phyloP scores from a whole-genome alignment of 2,113 vertebrate genomes.

The Tauraco erythrolophus region DNA sequence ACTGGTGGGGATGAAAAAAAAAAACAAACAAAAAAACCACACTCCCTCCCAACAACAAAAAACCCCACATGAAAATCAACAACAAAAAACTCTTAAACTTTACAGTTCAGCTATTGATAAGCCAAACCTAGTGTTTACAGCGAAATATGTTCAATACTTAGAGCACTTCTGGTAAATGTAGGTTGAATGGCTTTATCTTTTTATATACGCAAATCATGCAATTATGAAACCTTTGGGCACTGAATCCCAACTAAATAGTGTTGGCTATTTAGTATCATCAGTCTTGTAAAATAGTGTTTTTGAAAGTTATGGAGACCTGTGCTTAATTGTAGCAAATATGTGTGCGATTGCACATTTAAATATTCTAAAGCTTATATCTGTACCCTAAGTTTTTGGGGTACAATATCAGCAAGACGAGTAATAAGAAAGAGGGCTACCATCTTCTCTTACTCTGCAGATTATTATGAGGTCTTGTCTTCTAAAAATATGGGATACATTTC shows the following conservation, averaged over 20 bases:
- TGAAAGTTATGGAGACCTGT: fast-evolving
- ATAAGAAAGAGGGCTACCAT: neutral
- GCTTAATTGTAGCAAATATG: neutral
- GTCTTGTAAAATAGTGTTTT: neutral
- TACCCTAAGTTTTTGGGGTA: neutral
- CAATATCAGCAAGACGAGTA: neutral
- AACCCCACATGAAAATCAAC: too few species aligned
- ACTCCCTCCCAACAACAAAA: too few species aligned
- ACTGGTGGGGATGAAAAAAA: neutral
- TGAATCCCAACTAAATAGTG: neutral
- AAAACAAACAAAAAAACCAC: neutral
- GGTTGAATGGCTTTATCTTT: neutral
- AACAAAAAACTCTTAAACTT: neutral
- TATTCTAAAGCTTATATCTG: neutral
- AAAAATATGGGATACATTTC: neutral
- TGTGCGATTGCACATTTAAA: neutral
- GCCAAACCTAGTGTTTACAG: neutral
- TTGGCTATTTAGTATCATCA: neutral
- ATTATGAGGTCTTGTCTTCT: neutral
- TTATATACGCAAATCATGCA: neutral
- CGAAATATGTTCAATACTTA: neutral
- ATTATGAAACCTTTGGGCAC: neutral
- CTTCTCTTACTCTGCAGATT: neutral
- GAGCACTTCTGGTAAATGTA: neutral
- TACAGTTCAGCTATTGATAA: neutral